Evolutionary conservation across 2,113 vertebrate species (phyloP).

Genomic region (Cygnus atratus): DNA sequence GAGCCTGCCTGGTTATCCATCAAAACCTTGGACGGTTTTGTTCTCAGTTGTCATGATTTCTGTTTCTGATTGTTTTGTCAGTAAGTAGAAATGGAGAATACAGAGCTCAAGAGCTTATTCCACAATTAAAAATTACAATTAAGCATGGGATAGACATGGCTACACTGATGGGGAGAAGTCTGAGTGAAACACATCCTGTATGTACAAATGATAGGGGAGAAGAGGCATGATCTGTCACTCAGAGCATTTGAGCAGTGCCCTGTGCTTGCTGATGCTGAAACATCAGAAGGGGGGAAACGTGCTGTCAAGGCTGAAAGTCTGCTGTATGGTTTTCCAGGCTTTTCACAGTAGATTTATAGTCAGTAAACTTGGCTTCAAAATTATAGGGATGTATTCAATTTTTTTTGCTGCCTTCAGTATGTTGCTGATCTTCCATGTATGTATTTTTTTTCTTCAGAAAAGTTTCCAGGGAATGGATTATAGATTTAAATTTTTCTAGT

Average conservation of each 20-base stretch:
- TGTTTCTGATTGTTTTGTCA: background rate
- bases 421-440: background rate
- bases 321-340: slow-evolving; percentile 30
- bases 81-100: background rate
- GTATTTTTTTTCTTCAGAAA: slow-evolving; percentile 7
- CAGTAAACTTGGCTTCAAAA: background rate
- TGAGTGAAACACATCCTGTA: background rate
- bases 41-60: background rate
- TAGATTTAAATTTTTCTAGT: background rate
- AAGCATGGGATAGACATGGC: background rate
- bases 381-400: slow-evolving; percentile 45
- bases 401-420: slow-evolving; percentile 23
- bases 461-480: slow-evolving; percentile 1
- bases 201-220: background rate
- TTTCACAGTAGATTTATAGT: slow-evolving; percentile 32
- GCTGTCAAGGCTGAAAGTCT: slow-evolving; percentile 3
- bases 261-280: background rate
- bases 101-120: background rate
- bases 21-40: background rate
- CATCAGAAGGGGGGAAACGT: background rate
- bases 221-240: background rate
- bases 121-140: background rate
- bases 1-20: background rate
- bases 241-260: background rate
- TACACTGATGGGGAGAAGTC: background rate